Conservation (phyloP, 2,888 invertebrate genomes). For the Drosophila neonasuta region DNA sequence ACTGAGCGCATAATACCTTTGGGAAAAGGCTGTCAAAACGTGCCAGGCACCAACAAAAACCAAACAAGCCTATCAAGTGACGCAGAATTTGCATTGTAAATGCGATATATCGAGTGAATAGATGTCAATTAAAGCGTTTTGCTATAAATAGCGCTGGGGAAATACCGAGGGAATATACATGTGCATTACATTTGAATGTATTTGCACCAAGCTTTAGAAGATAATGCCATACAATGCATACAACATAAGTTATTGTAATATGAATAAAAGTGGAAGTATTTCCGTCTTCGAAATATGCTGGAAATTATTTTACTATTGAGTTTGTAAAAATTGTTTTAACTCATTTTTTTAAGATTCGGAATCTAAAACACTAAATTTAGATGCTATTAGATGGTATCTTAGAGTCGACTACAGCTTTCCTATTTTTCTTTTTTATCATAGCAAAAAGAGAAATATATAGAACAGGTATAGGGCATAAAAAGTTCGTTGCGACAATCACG, state of each 20-base stretch:
- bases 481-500: constrained; percentile 1
- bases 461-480: constrained; percentile 1
- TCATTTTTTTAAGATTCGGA: too few relatives aligned
- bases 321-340: too few relatives aligned
- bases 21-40: constrained; percentile 14
- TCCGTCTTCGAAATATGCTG: neutral
- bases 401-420: neutral
- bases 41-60: constrained; percentile 51
- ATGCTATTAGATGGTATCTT: neutral
- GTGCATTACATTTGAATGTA: constrained; percentile 10
- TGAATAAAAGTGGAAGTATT: neutral
- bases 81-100: constrained; percentile 52
- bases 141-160: constrained; percentile 34
- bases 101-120: constrained; percentile 42
- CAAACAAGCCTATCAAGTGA: constrained; percentile 8
- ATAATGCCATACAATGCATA: constrained; percentile 8
- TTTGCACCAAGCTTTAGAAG: neutral
- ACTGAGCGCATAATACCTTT: neutral
- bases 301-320: too few relatives aligned
- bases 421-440: too few relatives aligned
- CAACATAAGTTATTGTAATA: neutral
- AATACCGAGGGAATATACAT: constrained; percentile 7
- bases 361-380: too few relatives aligned
- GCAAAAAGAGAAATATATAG: neutral
- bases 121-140: constrained; percentile 32